These are phyloP conservation scores for Brachyhypopomus gauderio DNA, from an alignment of 2,113 vertebrate genomes.

Conservation along the genomic window DNA sequence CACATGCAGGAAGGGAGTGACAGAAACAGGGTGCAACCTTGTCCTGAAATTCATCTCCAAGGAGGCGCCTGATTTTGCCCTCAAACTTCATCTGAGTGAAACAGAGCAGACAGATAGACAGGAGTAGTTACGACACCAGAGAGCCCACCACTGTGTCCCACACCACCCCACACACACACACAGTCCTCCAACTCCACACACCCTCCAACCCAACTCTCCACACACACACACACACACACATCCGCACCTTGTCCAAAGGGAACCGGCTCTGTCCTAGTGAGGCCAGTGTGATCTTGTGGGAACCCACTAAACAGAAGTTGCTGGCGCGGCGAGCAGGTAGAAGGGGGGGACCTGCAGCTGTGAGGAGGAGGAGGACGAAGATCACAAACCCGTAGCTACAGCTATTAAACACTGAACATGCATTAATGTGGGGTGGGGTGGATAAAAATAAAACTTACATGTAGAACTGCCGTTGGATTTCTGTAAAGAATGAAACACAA, in stretches of 20 bases:
- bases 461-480: constrained; percentile 66
- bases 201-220: constrained; percentile 30
- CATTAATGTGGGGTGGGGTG: neutral
- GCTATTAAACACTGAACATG: neutral
- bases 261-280: constrained; percentile 79
- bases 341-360: constrained; percentile 59
- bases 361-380: neutral
- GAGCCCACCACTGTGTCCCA: constrained; percentile 56
- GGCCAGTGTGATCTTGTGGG: constrained; percentile 73
- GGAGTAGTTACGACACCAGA: constrained; percentile 64
- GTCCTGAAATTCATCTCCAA: constrained; percentile 85
- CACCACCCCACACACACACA: constrained; percentile 24
- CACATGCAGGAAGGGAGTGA: constrained; percentile 4
- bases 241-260: constrained; percentile 76
- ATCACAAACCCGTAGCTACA: neutral
- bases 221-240: neutral
- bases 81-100: constrained; percentile 80
- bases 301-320: constrained; percentile 79
- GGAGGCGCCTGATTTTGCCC: constrained; percentile 79
- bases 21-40: constrained; percentile 71
- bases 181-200: constrained; percentile 33
- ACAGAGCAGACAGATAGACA: constrained; percentile 39
- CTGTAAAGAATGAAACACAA: constrained; percentile 52
- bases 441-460: constrained; percentile 64
- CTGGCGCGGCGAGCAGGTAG: constrained; percentile 69